Percentiles rank a stretch among this genome's conserved stretches.
Evolutionary conservation across 2,797 vertebrate genomes (phyloP).

Genomic region (Neopelma chrysocephalum): DNA sequence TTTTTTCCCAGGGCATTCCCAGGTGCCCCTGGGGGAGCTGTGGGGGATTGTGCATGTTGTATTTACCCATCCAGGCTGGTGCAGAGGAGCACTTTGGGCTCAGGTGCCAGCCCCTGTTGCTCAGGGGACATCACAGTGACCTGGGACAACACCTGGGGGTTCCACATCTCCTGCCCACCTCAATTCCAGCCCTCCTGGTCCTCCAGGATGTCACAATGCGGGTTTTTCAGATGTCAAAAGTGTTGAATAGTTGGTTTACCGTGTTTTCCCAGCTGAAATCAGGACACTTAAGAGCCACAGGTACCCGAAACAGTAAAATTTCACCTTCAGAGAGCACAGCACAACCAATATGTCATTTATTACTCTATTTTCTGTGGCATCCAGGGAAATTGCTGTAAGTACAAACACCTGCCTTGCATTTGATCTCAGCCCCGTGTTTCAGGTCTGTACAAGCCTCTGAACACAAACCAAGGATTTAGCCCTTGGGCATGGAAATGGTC

Average conservation of each 20-base stretch:
- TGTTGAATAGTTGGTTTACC: neutral
- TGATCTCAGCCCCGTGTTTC: neutral
- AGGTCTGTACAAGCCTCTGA: neutral
- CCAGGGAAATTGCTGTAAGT: neutral
- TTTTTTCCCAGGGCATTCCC: neutral
- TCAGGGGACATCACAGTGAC: neutral
- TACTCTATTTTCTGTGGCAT: neutral
- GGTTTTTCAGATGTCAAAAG: neutral
- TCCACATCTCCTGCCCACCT: neutral
- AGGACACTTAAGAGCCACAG: neutral
- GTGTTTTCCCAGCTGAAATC: neutral
- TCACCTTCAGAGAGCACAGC: neutral
- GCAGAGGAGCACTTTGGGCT: neutral
- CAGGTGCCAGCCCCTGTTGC: neutral
- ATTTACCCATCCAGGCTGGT: neutral
- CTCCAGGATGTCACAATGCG: neutral
- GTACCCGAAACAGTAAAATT: neutral
- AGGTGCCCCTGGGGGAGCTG: fast-evolving
- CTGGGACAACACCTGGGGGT: neutral
- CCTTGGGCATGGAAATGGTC: neutral
- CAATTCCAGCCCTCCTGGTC: neutral
- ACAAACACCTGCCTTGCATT: neutral
- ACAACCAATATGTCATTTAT: neutral
- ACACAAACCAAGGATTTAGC: neutral
- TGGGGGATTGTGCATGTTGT: neutral